Evolutionary conservation across 2,797 vertebrate species (phyloP).

Genomic region (Periparus ater): DNA sequence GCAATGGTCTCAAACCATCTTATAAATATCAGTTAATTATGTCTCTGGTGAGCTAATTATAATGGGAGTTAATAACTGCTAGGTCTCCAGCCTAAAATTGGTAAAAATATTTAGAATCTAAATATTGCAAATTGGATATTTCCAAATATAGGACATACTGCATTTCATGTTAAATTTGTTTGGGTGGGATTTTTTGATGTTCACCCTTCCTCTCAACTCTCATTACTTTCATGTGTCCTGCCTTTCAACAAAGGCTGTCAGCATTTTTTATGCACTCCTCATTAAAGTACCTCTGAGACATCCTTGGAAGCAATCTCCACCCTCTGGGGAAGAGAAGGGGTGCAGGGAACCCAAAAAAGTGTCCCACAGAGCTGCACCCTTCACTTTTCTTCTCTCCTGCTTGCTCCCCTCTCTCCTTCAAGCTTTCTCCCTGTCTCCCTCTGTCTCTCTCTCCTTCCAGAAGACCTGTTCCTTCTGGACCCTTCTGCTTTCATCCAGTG

Average conservation of each 20-base stretch:
- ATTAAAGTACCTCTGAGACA: background rate
- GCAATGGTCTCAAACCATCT: background rate
- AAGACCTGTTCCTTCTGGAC: background rate
- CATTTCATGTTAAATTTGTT: background rate
- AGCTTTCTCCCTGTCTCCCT: background rate
- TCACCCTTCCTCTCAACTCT: background rate
- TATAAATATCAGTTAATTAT: constrained; percentile 23
- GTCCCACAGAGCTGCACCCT: rapidly evolving
- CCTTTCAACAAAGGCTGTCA: background rate
- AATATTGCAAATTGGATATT: background rate
- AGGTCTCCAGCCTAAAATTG: constrained; percentile 1
- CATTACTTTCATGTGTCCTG: background rate
- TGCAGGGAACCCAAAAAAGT: background rate
- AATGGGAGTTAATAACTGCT: constrained; percentile 27
- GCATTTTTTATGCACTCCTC: background rate
- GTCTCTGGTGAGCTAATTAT: constrained; percentile 35
- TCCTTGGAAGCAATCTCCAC: background rate
- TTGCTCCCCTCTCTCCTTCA: background rate
- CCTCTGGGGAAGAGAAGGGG: background rate
- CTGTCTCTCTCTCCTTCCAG: background rate
- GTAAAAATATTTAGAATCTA: constrained; percentile 23
- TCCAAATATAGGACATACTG: background rate
- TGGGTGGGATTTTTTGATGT: background rate
- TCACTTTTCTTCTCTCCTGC: background rate
- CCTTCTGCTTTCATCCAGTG: rapidly evolving